Evolutionary conservation across 2,888 invertebrate genomes (phyloP).

Genomic region (Scelioninae gen. 2): DNA sequence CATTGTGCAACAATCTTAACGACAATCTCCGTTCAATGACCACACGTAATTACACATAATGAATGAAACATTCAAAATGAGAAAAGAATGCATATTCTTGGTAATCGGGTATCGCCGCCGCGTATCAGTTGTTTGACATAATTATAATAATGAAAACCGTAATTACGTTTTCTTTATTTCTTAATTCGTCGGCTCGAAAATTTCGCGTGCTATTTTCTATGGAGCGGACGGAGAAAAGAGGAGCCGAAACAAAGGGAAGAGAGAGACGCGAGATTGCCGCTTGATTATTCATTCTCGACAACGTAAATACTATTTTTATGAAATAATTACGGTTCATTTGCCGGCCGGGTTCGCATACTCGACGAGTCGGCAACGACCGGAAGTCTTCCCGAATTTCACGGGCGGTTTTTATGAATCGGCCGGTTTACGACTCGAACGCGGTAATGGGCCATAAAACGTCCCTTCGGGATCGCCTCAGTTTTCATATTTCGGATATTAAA

Average conservation of each 20-base stretch:
- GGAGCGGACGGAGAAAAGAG: too few relatives aligned
- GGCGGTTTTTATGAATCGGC: conserved; percentile 8
- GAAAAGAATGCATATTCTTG: conserved; percentile 20
- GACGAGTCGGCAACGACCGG: conserved; percentile 5
- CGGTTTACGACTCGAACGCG: neutral
- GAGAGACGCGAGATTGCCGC: neutral
- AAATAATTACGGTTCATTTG: conserved; percentile 6
- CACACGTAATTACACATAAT: conserved; percentile 37
- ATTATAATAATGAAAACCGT: conserved; percentile 27
- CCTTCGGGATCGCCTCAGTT: neutral
- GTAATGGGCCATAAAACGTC: conserved; percentile 10
- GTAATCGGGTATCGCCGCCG: conserved; percentile 2
- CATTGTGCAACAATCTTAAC: conserved; percentile 42
- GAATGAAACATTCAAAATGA: conserved; percentile 35
- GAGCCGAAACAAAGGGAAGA: neutral
- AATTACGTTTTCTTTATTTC: conserved; percentile 16
- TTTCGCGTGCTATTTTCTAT: neutral
- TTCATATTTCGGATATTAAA: neutral
- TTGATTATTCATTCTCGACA: conserved; percentile 1
- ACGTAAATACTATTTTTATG: conserved; percentile 1
- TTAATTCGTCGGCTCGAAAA: neutral
- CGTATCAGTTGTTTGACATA: conserved; percentile 1
- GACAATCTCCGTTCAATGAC: conserved; percentile 47
- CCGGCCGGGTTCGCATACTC: neutral
- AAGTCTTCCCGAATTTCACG: conserved; percentile 11